phyloP scores from a whole-genome alignment of 2,797 vertebrate genomes.

The Phalanger gymnotis region DNA sequence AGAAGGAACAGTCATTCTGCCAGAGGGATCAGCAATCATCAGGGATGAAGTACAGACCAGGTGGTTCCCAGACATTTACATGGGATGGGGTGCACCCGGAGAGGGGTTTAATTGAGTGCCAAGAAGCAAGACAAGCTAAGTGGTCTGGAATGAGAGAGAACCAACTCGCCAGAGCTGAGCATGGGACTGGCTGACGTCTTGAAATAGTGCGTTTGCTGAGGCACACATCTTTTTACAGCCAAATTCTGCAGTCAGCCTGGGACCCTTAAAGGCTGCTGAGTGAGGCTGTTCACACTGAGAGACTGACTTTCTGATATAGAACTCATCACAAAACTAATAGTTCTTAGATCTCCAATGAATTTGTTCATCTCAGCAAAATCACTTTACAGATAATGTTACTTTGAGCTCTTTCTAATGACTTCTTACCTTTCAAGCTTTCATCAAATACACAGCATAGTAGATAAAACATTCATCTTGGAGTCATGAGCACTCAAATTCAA shows the following conservation, averaged over 20 bases:
- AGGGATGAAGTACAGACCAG: not conserved
- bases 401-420: not conserved
- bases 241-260: not conserved
- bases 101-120: not conserved
- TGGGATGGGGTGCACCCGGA: not conserved
- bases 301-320: not conserved
- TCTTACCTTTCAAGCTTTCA: not conserved
- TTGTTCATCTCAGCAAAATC: not conserved
- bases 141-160: not conserved
- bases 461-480: not conserved
- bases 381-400: not conserved
- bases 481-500: not conserved
- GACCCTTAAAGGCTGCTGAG: not conserved
- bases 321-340: not conserved
- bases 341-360: not conserved
- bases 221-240: not conserved
- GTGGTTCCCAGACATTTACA: not conserved
- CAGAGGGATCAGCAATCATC: not conserved
- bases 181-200: not conserved
- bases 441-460: not conserved
- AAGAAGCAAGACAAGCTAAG: not conserved
- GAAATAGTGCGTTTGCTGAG: not conserved
- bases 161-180: not conserved
- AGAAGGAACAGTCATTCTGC: not conserved
- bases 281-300: not conserved